Conservation (phyloP, 2,113 vertebrate species). For the Falcunculus frontatus region DNA sequence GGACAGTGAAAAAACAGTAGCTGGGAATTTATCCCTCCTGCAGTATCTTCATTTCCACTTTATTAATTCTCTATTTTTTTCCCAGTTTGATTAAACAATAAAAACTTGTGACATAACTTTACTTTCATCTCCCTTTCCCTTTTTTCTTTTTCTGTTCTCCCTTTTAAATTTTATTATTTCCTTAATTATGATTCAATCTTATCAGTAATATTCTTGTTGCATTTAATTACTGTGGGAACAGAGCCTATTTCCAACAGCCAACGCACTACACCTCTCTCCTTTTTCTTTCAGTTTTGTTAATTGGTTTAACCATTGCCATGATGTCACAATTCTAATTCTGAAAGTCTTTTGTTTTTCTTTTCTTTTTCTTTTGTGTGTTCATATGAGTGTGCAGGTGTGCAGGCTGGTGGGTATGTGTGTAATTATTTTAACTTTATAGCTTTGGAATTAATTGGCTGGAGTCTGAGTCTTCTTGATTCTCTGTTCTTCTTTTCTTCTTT, state of each 20-base stretch:
- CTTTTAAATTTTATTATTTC: slow-evolving; percentile 60
- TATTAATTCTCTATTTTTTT: slow-evolving; percentile 23
- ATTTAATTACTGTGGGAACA: slow-evolving; percentile 64
- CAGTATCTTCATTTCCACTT: slow-evolving; percentile 39
- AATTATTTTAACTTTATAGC: slow-evolving; percentile 51
- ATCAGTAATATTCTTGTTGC: slow-evolving; percentile 65
- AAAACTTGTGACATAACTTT: slow-evolving; percentile 44
- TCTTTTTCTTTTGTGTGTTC: not conserved
- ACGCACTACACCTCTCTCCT: slow-evolving; percentile 39
- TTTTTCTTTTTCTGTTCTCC: slow-evolving; percentile 25
- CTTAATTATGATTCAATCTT: slow-evolving; percentile 71
- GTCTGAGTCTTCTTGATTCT: slow-evolving; percentile 69
- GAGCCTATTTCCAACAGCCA: slow-evolving; percentile 51
- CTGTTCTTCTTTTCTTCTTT: slow-evolving; percentile 54
- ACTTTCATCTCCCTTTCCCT: slow-evolving; percentile 65
- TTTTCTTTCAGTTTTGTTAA: slow-evolving; percentile 61
- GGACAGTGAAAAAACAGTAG: not conserved
- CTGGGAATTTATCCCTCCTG: not conserved
- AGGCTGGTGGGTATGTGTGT: not conserved
- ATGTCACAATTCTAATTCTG: slow-evolving; percentile 63
- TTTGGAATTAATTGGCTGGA: slow-evolving; percentile 53
- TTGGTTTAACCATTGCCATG: slow-evolving; percentile 66
- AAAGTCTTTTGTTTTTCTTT: slow-evolving; percentile 14
- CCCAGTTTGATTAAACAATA: slow-evolving; percentile 60
- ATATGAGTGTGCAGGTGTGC: not conserved